phyloP scores from a whole-genome alignment of 2,888 invertebrate genomes.

The Bombylius major region DNA sequence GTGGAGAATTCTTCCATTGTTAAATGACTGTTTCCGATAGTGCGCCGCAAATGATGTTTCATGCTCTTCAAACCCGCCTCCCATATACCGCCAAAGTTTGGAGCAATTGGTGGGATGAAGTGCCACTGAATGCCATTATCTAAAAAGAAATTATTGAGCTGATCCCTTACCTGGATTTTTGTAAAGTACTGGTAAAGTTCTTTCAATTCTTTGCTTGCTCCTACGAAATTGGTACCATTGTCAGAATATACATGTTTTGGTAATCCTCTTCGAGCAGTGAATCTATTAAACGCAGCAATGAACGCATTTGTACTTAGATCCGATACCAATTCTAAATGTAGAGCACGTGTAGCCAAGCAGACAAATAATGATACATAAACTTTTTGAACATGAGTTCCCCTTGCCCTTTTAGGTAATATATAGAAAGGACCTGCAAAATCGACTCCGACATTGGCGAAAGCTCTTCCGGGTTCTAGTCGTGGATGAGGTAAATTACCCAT shows the following conservation, averaged over 20 bases:
- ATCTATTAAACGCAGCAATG: neutral
- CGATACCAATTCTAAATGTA: neutral
- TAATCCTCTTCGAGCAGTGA: neutral
- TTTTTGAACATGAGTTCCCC: neutral
- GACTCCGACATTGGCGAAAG: conserved; percentile 8
- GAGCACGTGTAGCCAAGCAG: neutral
- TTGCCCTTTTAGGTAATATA: neutral
- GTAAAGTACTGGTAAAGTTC: neutral
- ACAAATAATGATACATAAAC: conserved; percentile 1
- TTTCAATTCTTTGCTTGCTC: neutral
- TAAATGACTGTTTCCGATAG: conserved; percentile 15
- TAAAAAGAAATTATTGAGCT: neutral
- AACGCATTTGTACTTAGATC: neutral
- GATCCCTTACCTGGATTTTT: neutral
- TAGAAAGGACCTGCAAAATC: conserved; percentile 7
- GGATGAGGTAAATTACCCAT: neutral
- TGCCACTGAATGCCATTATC: conserved; percentile 1
- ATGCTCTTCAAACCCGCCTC: too few relatives aligned
- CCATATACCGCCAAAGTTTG: conserved; percentile 22
- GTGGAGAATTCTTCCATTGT: conserved; percentile 22
- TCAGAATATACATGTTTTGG: neutral
- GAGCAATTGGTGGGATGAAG: conserved; percentile 22
- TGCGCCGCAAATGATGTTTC: too few relatives aligned
- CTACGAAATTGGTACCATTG: neutral
- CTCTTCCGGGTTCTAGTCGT: neutral